A percentile compares a stretch with the other conserved stretches of the same genome.
Evolutionary conservation across 2,888 invertebrate species (phyloP).

Genomic region (Agrotis segetum): DNA sequence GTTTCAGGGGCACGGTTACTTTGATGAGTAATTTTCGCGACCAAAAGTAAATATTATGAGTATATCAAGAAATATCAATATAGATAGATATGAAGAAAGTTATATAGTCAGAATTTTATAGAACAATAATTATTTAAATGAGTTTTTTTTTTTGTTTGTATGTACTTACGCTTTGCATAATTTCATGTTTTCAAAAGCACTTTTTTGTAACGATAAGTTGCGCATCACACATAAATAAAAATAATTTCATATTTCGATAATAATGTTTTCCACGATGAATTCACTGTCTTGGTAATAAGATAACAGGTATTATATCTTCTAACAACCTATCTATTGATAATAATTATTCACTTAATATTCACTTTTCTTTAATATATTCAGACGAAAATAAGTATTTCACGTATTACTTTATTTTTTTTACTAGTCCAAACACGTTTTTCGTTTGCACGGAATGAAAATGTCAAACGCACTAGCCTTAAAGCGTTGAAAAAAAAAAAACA

Average conservation of each 20-base stretch:
- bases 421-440: constrained; percentile 40
- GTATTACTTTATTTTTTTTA: constrained; percentile 14
- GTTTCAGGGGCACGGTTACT: too few relatives aligned
- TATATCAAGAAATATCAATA: too few relatives aligned
- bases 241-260: neutral
- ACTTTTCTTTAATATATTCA: constrained; percentile 27
- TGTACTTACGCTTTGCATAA: too few relatives aligned
- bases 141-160: too few relatives aligned
- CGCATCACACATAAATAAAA: too few relatives aligned
- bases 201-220: neutral
- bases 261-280: neutral
- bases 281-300: neutral
- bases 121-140: too few relatives aligned
- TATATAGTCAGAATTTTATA: too few relatives aligned
- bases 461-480: constrained; percentile 58
- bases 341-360: neutral
- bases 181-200: neutral
- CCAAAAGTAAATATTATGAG: too few relatives aligned
- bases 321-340: neutral
- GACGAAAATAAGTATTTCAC: constrained; percentile 11
- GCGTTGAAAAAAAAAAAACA: constrained; percentile 54
- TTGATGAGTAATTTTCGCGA: too few relatives aligned
- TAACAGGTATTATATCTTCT: neutral
- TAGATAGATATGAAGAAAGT: too few relatives aligned
- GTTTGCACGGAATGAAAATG: constrained; percentile 63